A percentile compares a stretch with the other conserved stretches of the same genome.
phyloP scores from a whole-genome alignment of 2,113 vertebrate genomes.

The Lamprologus lemairii region DNA sequence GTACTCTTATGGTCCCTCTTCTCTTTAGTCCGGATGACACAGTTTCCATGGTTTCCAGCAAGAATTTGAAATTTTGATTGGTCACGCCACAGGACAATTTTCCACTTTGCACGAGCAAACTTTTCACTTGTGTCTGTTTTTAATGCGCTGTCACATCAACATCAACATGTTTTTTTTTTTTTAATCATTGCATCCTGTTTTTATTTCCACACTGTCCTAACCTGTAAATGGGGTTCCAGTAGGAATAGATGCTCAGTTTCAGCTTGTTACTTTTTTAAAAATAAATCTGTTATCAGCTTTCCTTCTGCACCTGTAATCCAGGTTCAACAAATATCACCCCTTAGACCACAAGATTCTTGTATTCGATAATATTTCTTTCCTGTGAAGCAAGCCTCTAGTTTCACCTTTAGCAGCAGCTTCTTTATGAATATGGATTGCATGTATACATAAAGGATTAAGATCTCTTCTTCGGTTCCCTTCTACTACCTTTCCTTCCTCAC shows the following conservation, averaged over 20 bases:
- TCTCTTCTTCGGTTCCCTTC: slow-evolving; percentile 40
- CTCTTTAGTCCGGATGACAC: background rate
- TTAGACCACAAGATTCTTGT: background rate
- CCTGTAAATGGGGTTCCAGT: background rate
- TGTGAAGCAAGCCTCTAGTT: slow-evolving; percentile 14
- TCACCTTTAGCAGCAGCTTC: slow-evolving; percentile 29
- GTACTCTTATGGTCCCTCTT: background rate
- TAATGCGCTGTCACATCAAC: background rate
- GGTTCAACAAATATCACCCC: background rate
- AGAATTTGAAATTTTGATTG: background rate
- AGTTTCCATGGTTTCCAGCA: background rate
- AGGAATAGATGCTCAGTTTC: background rate
- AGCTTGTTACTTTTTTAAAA: background rate
- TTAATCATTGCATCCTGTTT: background rate
- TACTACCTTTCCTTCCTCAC: slow-evolving; percentile 21
- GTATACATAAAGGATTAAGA: slow-evolving; percentile 66
- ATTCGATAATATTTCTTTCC: slow-evolving; percentile 5
- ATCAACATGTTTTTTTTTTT: background rate
- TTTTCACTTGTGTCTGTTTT: background rate
- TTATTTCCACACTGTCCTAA: background rate
- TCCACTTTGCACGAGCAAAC: background rate
- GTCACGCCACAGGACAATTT: background rate
- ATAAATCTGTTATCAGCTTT: background rate
- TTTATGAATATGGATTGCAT: slow-evolving; percentile 70
- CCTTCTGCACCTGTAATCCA: slow-evolving; percentile 7